These are phyloP conservation scores for Parotia lawesii DNA, from an alignment of 2,113 vertebrate genomes.

Conservation along the genomic window DNA sequence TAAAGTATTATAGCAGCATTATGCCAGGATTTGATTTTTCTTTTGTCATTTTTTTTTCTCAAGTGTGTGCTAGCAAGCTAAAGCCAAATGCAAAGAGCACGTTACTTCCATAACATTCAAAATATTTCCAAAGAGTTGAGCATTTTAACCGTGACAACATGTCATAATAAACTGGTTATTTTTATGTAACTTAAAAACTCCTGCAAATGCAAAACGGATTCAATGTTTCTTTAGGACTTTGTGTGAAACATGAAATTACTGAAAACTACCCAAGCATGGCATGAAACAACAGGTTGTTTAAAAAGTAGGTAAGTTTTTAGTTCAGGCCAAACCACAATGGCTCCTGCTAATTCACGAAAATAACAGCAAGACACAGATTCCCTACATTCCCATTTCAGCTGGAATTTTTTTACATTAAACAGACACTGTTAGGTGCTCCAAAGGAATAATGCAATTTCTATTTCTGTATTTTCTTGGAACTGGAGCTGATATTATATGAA, in stretches of 20 bases:
- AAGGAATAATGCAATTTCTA: not conserved
- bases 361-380: not conserved
- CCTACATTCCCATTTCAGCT: not conserved
- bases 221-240: not conserved
- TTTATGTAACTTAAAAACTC: not conserved
- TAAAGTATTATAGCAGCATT: not conserved
- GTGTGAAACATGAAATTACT: not conserved
- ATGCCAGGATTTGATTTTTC: not conserved
- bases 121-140: not conserved
- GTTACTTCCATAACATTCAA: not conserved
- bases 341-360: not conserved
- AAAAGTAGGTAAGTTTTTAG: not conserved
- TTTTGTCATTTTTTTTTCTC: not conserved
- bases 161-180: not conserved
- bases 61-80: not conserved
- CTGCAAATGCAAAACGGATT: not conserved
- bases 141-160: not conserved
- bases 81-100: accelerated
- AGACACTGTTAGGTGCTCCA: not conserved
- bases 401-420: not conserved
- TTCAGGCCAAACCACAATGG: not conserved
- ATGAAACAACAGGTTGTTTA: not conserved
- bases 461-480: not conserved
- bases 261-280: not conserved
- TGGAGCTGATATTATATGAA: not conserved